Percentiles rank a stretch among this genome's conserved stretches.
Conservation (phyloP, 2,113 vertebrate species). For the Nannobrachium achirus region DNA sequence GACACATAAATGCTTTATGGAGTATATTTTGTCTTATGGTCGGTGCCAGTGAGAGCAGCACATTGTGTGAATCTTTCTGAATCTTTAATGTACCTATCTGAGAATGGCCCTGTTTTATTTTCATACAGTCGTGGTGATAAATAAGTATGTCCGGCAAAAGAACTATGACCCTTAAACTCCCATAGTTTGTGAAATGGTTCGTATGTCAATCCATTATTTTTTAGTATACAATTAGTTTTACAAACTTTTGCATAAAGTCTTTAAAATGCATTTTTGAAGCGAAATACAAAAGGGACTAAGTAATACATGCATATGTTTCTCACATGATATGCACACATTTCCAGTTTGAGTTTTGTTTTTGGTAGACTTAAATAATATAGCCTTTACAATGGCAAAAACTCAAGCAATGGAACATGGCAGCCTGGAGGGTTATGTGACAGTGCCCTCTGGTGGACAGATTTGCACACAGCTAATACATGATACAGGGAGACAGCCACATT, state of each 20-base stretch:
- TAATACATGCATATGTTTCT: slow-evolving; percentile 5
- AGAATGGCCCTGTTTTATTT: slow-evolving; percentile 66
- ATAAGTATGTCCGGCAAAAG: slow-evolving; percentile 33
- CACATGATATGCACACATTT: slow-evolving; percentile 1
- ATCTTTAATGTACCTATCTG: slow-evolving; percentile 23
- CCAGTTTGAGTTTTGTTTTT: slow-evolving; percentile 23
- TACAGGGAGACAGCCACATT: too few species aligned
- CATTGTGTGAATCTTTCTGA: not conserved
- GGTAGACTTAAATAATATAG: slow-evolving; percentile 26
- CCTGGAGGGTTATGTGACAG: too few species aligned
- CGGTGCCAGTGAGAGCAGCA: not conserved
- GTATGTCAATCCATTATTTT: slow-evolving; percentile 28
- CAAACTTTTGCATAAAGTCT: not conserved
- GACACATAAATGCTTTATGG: not conserved
- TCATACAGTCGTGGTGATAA: slow-evolving; percentile 46
- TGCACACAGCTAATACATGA: too few species aligned
- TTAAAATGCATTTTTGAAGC: slow-evolving; percentile 32
- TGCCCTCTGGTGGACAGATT: too few species aligned
- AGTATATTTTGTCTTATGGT: not conserved
- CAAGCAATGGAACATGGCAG: not conserved
- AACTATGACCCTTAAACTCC: slow-evolving; percentile 20
- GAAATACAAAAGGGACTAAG: slow-evolving; percentile 33
- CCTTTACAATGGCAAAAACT: not conserved
- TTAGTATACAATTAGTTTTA: slow-evolving; percentile 39
- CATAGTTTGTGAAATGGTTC: slow-evolving; percentile 38